Conservation (phyloP, 2,888 invertebrate species). For the Euproctis similis region DNA sequence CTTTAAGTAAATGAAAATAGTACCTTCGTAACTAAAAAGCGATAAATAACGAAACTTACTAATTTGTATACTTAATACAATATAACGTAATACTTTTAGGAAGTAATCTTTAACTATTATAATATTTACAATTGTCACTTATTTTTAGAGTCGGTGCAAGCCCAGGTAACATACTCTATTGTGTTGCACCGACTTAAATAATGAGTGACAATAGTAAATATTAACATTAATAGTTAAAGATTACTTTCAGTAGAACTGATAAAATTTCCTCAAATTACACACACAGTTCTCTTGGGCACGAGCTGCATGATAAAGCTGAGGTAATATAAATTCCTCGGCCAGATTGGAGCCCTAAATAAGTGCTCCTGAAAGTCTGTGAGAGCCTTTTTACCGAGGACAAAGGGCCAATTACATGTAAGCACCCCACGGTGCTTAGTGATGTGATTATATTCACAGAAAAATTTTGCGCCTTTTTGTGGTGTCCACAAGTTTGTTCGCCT, state of each 20-base stretch:
- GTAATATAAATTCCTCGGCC: conserved; percentile 28
- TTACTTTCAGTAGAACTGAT: conserved; percentile 6
- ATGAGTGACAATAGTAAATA: too few species aligned
- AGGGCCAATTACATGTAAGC: conserved; percentile 26
- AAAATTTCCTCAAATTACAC: conserved; percentile 18
- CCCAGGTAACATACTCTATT: too few species aligned
- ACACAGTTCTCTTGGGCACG: conserved; percentile 19
- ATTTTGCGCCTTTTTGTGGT: conserved; percentile 17
- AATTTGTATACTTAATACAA: too few species aligned
- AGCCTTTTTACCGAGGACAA: conserved; percentile 23
- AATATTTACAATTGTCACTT: too few species aligned
- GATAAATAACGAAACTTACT: too few species aligned
- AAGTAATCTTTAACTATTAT: too few species aligned
- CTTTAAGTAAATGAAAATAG: too few species aligned
- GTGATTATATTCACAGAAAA: conserved; percentile 23
- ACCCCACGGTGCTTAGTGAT: conserved; percentile 22
- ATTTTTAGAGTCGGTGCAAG: too few species aligned
- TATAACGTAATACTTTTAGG: too few species aligned
- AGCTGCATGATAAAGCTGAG: conserved; percentile 23
- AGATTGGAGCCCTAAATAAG: conserved; percentile 27
- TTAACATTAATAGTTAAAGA: too few species aligned
- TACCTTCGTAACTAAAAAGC: too few species aligned
- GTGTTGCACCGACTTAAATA: too few species aligned
- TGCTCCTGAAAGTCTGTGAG: conserved; percentile 25
- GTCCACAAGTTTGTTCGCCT: conserved; percentile 7